phyloP scores from a whole-genome alignment of 2,797 vertebrate species.

The Thamnophis elegans region DNA sequence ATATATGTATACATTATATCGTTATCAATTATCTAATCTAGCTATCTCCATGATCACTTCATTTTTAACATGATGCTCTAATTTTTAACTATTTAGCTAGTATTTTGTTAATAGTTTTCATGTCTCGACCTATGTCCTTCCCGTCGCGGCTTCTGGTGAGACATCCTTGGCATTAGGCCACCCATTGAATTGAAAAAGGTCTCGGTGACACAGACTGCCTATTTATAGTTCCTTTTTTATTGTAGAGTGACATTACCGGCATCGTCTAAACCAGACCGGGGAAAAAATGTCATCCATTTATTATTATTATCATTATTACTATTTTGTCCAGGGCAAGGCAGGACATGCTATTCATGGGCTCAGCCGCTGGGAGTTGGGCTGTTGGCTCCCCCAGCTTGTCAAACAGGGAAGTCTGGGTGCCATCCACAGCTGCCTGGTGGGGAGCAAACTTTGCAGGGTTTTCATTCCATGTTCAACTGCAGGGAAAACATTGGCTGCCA shows the following conservation, averaged over 20 bases:
- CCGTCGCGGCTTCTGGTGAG: too few species aligned
- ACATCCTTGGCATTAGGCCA: background rate
- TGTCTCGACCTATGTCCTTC: too few species aligned
- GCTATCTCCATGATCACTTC: too few species aligned
- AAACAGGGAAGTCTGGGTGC: background rate
- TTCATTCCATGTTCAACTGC: background rate
- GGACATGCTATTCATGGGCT: background rate
- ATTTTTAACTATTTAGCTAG: too few species aligned
- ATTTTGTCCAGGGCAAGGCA: background rate
- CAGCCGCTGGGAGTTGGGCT: background rate
- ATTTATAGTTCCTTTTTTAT: slow-evolving; percentile 17
- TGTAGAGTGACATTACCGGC: background rate
- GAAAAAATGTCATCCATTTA: background rate
- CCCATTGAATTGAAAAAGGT: background rate
- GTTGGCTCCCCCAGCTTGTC: too few species aligned
- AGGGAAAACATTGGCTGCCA: too few species aligned
- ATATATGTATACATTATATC: too few species aligned
- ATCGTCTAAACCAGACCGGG: background rate
- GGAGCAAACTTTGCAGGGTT: background rate
- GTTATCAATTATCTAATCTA: too few species aligned
- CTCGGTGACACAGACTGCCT: background rate
- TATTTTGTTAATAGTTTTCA: too few species aligned
- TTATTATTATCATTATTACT: too few species aligned
- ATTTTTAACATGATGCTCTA: too few species aligned
- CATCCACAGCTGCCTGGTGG: background rate